Percentiles rank a stretch among this genome's conserved stretches.
Evolutionary conservation across 2,113 vertebrate species (phyloP).

Genomic region (Sander lucioperca): DNA sequence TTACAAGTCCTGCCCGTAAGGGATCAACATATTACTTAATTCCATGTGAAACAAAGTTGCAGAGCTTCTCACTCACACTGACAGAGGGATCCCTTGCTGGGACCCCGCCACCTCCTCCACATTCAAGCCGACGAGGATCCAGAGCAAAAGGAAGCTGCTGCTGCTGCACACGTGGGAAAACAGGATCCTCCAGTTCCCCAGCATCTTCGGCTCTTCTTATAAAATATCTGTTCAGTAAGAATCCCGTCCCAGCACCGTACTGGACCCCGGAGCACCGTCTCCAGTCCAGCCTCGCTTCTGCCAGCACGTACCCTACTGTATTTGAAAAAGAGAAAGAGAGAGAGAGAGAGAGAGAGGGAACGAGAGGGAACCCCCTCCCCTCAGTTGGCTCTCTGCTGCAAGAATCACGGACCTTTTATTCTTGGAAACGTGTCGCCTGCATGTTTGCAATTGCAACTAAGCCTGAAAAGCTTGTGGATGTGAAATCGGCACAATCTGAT

Average conservation of each 20-base stretch:
- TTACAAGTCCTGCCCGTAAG: background rate
- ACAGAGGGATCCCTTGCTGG: conserved; percentile 96
- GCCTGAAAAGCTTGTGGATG: background rate
- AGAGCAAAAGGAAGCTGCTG: conserved; percentile 78
- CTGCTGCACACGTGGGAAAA: conserved; percentile 75
- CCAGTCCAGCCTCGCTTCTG: conserved; percentile 44
- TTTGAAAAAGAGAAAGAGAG: conserved; percentile 39
- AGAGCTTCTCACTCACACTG: conserved; percentile 83
- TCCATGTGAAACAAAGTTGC: conserved; percentile 47
- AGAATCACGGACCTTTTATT: background rate
- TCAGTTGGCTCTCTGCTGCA: conserved; percentile 32
- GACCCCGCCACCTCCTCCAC: conserved; percentile 87
- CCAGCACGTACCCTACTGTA: conserved; percentile 63
- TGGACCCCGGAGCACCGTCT: conserved; percentile 52
- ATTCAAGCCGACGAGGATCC: conserved; percentile 85
- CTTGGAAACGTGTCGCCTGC: background rate
- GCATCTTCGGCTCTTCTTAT: conserved; percentile 77
- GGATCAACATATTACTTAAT: background rate
- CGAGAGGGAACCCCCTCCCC: conserved; percentile 7
- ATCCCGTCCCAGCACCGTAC: conserved; percentile 17
- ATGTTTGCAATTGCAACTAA: conserved; percentile 9
- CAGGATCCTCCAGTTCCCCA: conserved; percentile 66
- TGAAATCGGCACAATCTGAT: background rate
- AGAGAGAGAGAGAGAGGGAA: conserved; percentile 38
- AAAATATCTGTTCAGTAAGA: conserved; percentile 11